Conservation (phyloP, 2,797 vertebrate genomes). For the Peromyscus aztecus region DNA sequence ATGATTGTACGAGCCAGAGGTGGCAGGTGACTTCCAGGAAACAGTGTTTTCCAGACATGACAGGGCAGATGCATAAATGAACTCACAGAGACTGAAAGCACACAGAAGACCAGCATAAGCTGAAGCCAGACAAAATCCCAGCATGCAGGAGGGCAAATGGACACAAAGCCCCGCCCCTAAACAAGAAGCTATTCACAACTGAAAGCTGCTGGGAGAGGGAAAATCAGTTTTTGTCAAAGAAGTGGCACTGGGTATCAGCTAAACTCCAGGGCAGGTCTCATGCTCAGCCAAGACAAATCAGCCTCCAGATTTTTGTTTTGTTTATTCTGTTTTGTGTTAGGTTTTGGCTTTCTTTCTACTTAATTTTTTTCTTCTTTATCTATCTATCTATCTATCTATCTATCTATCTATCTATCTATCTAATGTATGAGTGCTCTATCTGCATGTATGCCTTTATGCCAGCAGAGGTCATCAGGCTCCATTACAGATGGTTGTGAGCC, state of each 20-base stretch:
- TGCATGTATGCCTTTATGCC: too few species aligned
- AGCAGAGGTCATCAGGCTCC: too few species aligned
- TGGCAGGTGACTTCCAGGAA: neutral
- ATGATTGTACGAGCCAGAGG: neutral
- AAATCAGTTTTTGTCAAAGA: neutral
- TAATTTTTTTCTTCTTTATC: neutral
- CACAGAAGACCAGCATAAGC: too few species aligned
- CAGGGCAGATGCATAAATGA: neutral
- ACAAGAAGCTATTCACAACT: neutral
- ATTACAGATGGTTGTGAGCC: too few species aligned
- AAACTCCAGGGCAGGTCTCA: neutral
- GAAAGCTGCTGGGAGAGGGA: neutral
- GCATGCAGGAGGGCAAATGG: neutral
- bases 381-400: too few species aligned
- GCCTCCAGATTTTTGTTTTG: neutral
- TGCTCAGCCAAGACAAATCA: neutral
- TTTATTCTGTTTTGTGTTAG: neutral
- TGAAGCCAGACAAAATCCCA: neutral
- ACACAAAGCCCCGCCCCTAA: neutral
- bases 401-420: too few species aligned
- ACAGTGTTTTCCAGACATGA: neutral
- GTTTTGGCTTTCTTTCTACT: neutral
- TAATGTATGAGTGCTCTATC: too few species aligned
- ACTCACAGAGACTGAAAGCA: neutral
- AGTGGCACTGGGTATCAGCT: neutral